Conservation (phyloP, 2,888 invertebrate genomes). For the Acanthosepion esculentum region DNA sequence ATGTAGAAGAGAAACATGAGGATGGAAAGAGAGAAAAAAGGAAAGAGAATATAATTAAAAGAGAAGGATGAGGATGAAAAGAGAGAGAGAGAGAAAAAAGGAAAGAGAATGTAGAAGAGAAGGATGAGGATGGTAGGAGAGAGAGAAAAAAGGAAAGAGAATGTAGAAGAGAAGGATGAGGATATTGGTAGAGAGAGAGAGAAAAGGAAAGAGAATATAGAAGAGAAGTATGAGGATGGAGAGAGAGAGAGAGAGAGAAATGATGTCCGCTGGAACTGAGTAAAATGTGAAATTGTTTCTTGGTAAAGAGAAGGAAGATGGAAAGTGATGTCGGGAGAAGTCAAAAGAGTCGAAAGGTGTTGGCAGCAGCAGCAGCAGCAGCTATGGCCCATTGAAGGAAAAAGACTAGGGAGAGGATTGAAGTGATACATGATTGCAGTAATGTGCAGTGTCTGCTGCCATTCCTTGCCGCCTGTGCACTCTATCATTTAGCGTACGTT, state of each 20-base stretch:
- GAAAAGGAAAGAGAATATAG: neutral
- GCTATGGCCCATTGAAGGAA: too few species aligned
- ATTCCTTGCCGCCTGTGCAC: neutral
- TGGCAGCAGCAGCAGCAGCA: neutral
- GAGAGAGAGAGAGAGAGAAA: neutral
- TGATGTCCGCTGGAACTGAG: neutral
- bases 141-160: neutral
- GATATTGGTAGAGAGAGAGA: neutral
- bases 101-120: neutral
- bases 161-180: neutral
- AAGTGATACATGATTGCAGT: constrained; percentile 23
- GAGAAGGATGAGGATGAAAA: neutral
- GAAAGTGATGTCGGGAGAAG: neutral
- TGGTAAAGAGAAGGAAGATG: neutral
- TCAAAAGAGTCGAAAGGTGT: constrained; percentile 12
- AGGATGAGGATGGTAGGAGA: neutral
- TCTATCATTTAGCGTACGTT: constrained; percentile 23
- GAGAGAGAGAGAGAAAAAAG: neutral
- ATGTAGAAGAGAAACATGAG: neutral
- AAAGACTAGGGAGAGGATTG: neutral
- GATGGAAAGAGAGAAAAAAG: neutral
- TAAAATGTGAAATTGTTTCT: neutral
- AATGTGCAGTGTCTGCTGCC: constrained; percentile 33
- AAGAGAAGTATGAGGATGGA: neutral
- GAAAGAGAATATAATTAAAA: neutral